These are phyloP conservation scores for Zaprionus obscuricornis DNA, from an alignment of 2,888 invertebrate species.

Conservation along the genomic window DNA sequence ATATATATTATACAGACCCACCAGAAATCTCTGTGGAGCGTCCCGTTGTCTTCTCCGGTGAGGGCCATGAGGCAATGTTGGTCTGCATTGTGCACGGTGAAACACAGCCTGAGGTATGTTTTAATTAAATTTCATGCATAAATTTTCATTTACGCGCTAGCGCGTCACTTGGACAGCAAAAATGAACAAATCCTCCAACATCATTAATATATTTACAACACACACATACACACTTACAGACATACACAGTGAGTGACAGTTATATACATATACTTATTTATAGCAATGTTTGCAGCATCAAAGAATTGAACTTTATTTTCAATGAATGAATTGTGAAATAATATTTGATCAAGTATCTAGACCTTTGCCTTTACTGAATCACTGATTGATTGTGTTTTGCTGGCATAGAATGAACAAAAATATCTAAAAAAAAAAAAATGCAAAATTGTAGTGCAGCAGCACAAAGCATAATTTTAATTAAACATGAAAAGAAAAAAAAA, in stretches of 20 bases:
- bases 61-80: conserved; percentile 87
- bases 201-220: conserved; percentile 32
- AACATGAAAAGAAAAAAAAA: conserved; percentile 40
- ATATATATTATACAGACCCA: conserved; percentile 75
- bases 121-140: conserved; percentile 67
- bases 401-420: no score
- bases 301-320: conserved; percentile 24
- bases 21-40: conserved; percentile 85
- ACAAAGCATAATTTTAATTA: conserved; percentile 72
- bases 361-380: no score
- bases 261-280: conserved; percentile 25
- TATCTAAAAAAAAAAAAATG: no score
- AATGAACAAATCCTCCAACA: conserved; percentile 28
- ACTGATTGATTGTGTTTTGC: no score
- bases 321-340: no score
- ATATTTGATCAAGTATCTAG: no score
- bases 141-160: conserved; percentile 72
- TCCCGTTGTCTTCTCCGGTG: conserved; percentile 87
- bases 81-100: conserved; percentile 89
- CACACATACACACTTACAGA: conserved; percentile 16
- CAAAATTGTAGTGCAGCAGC: conserved; percentile 56
- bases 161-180: no score
- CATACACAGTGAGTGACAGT: background rate
- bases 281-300: conserved; percentile 20
- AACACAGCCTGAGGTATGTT: conserved; percentile 87